Evolutionary conservation across 2,113 vertebrate genomes (phyloP).

Genomic region (Cervus canadensis): DNA sequence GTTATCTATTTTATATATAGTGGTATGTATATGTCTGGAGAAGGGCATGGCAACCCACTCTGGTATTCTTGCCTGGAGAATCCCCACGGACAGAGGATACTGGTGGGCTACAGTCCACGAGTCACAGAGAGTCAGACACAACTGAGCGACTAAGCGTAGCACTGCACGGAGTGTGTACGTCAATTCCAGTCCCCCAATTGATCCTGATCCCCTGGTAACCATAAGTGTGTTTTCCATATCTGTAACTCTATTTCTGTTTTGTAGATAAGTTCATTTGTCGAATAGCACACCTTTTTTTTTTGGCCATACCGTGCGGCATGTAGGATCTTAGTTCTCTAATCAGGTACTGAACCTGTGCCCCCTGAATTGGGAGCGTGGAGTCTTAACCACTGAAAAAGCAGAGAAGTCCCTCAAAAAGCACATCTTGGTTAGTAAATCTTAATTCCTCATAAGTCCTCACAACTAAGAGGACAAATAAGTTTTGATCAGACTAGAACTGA

Average conservation of each 20-base stretch:
- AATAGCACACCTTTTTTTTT: background rate
- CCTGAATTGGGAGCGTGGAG: background rate
- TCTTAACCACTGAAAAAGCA: background rate
- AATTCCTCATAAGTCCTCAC: background rate
- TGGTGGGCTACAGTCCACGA: background rate
- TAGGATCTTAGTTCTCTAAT: background rate
- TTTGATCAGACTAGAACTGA: background rate
- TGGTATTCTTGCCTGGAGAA: background rate
- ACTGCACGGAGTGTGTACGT: background rate
- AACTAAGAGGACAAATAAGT: background rate
- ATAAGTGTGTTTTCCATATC: background rate
- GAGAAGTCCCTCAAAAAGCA: background rate
- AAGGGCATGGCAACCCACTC: background rate
- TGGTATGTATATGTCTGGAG: background rate
- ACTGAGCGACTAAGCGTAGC: background rate
- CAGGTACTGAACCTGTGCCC: background rate
- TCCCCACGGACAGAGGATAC: background rate
- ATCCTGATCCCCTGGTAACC: background rate
- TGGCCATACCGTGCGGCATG: background rate
- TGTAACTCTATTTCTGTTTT: background rate
- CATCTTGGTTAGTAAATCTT: background rate
- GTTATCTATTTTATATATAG: background rate
- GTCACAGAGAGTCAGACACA: background rate
- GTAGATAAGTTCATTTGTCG: background rate
- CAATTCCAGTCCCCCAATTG: background rate